Percentiles rank a stretch among this genome's conserved stretches.
Evolutionary conservation across 92 coral and sea anemone genomes (phyloP).

Genomic region (Muricea muricata): DNA sequence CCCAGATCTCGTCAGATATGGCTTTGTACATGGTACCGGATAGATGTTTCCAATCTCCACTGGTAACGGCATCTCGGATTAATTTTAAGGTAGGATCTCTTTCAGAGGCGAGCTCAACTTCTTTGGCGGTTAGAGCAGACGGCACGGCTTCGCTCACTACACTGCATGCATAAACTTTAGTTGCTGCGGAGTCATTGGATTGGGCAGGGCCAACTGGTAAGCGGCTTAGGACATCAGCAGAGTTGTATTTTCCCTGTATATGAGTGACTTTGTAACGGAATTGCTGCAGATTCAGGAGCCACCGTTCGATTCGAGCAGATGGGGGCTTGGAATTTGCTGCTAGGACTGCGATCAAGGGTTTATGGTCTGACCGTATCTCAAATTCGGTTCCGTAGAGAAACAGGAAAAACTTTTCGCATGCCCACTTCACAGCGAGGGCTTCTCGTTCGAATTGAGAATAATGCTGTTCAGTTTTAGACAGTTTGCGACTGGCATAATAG

Average conservation of each 20-base stretch:
- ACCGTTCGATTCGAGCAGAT: slow-evolving; percentile 69
- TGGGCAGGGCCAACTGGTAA: slow-evolving; percentile 55
- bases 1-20: slow-evolving; percentile 21
- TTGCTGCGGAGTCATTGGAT: slow-evolving; percentile 11
- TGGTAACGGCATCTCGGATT: slow-evolving; percentile 57
- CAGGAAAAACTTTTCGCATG: slow-evolving; percentile 69
- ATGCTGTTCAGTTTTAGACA: slow-evolving; percentile 50
- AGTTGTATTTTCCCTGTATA: slow-evolving; percentile 57
- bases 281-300: slow-evolving; percentile 67
- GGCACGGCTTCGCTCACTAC: slow-evolving; percentile 52
- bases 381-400: slow-evolving; percentile 32
- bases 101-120: slow-evolving; percentile 57
- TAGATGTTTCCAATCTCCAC: slow-evolving; percentile 36
- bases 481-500: slow-evolving; percentile 78
- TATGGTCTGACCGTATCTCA: slow-evolving; percentile 55
- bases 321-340: slow-evolving; percentile 69
- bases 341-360: slow-evolving; percentile 54
- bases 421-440: slow-evolving; percentile 68
- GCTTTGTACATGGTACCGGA: slow-evolving; percentile 40
- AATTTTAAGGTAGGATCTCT: slow-evolving; percentile 46
- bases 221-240: slow-evolving; percentile 63
- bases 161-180: slow-evolving; percentile 66
- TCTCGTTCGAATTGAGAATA: slow-evolving; percentile 79
- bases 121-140: slow-evolving; percentile 49
- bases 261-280: slow-evolving; percentile 54